Evolutionary conservation across 2,888 invertebrate species (phyloP).

Genomic region (Apamea epomidion): DNA sequence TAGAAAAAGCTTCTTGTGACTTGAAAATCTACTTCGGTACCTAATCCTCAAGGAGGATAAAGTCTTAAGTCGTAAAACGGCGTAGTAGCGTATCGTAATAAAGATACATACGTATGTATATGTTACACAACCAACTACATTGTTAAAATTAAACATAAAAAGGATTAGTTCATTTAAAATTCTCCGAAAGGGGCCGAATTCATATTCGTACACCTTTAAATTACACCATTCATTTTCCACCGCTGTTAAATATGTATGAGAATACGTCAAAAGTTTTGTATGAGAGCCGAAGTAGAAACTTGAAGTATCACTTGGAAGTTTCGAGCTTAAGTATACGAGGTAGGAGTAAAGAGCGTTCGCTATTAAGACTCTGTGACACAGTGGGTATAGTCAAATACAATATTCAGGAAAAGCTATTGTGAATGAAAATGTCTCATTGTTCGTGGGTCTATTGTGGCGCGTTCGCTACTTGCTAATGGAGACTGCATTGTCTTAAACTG

Average conservation of each 20-base stretch:
- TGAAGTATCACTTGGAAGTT: slow-evolving; percentile 71
- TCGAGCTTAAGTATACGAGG: slow-evolving; percentile 65
- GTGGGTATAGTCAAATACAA: slow-evolving; percentile 87
- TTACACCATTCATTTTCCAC: slow-evolving; percentile 76
- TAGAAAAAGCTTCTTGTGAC: neutral
- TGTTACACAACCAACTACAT: slow-evolving; percentile 15
- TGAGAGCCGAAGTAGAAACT: slow-evolving; percentile 77
- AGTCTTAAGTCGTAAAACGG: neutral
- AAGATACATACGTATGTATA: neutral
- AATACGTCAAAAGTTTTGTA: slow-evolving; percentile 77
- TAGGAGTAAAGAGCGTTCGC: slow-evolving; percentile 74
- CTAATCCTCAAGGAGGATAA: neutral
- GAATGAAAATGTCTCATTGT: slow-evolving; percentile 87
- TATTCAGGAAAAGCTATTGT: slow-evolving; percentile 88
- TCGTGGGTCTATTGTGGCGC: slow-evolving; percentile 81
- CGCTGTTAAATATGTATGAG: slow-evolving; percentile 82
- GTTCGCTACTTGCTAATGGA: slow-evolving; percentile 87
- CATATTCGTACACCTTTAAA: slow-evolving; percentile 69
- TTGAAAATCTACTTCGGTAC: neutral
- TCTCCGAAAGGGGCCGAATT: slow-evolving; percentile 61
- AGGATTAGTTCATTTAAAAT: slow-evolving; percentile 67
- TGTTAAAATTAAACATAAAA: slow-evolving; percentile 54
- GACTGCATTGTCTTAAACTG: slow-evolving; percentile 84
- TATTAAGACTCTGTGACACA: slow-evolving; percentile 80
- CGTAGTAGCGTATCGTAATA: neutral